Conservation (phyloP, 2,888 invertebrate genomes). For the Dryadula phaetusa region DNA sequence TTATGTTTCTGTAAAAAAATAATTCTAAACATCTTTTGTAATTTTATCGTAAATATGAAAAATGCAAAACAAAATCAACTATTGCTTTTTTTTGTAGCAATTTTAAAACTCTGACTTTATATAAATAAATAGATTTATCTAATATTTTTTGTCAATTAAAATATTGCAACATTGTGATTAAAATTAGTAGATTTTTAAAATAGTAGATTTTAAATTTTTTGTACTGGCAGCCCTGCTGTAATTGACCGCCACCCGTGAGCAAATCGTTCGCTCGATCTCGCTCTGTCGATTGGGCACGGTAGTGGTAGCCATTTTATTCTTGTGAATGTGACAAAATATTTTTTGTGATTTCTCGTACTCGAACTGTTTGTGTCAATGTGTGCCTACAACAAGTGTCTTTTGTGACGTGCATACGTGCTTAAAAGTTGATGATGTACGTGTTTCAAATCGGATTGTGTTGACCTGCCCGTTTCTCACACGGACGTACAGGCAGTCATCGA, state of each 20-base stretch:
- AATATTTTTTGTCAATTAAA: background rate
- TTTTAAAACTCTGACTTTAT: too few species aligned
- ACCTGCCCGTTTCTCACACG: conserved; percentile 79
- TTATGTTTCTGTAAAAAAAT: too few species aligned
- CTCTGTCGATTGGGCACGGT: conserved; percentile 79
- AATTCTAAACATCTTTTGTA: too few species aligned
- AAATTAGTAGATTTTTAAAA: conserved; percentile 28
- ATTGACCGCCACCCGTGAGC: conserved; percentile 77
- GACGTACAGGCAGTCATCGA: conserved; percentile 80
- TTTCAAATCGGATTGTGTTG: conserved; percentile 80
- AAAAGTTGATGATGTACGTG: conserved; percentile 75
- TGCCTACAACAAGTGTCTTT: conserved; percentile 69
- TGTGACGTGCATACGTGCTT: conserved; percentile 74
- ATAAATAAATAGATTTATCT: background rate
- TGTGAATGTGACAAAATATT: conserved; percentile 78
- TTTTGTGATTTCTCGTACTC: conserved; percentile 64
- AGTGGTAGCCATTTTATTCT: conserved; percentile 83
- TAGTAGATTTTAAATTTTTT: conserved; percentile 54
- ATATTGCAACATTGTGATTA: conserved; percentile 1
- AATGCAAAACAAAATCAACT: background rate
- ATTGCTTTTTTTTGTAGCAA: too few species aligned
- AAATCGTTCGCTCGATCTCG: conserved; percentile 75
- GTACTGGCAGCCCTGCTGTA: conserved; percentile 67
- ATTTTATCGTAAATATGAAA: background rate
- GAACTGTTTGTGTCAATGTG: conserved; percentile 75